Percentiles rank a stretch among this genome's conserved stretches.
phyloP scores from a whole-genome alignment of 1,140 invertebrate species.

The Pseudobourletiella spinata region DNA sequence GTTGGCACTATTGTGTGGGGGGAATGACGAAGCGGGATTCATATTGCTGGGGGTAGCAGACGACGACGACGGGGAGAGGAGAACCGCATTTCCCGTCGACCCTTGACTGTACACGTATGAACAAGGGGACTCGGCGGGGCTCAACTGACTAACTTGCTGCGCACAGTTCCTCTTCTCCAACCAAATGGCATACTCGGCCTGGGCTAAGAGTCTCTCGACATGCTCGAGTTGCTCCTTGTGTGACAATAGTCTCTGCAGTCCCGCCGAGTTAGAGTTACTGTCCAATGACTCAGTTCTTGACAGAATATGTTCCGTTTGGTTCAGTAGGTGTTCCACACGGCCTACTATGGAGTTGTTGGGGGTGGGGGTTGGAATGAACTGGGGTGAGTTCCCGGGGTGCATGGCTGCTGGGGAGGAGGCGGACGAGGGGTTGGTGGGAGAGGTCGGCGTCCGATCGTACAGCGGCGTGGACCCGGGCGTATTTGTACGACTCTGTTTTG shows the following conservation, averaged over 20 bases:
- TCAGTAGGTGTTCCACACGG: conserved; percentile 35
- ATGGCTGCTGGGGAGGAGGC: conserved; percentile 22
- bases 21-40: conserved; percentile 14
- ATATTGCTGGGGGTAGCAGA: background rate
- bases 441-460: conserved; percentile 33
- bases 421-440: conserved; percentile 24
- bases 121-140: conserved; percentile 23
- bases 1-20: conserved; percentile 23
- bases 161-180: conserved; percentile 35
- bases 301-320: conserved; percentile 36
- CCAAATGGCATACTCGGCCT: conserved; percentile 37
- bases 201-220: conserved; percentile 35
- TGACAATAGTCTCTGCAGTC: conserved; percentile 32
- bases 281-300: conserved; percentile 36
- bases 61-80: background rate
- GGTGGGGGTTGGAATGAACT: conserved; percentile 24
- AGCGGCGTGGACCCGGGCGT: conserved; percentile 29
- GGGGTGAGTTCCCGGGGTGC: conserved; percentile 21
- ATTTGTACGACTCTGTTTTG: conserved; percentile 28
- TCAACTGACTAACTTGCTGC: conserved; percentile 31
- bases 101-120: conserved; percentile 20
- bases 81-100: background rate
- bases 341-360: conserved; percentile 33
- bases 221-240: conserved; percentile 36
- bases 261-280: conserved; percentile 32